Conservation (phyloP, 2,797 vertebrate species). For the Malurus leucopterus region DNA sequence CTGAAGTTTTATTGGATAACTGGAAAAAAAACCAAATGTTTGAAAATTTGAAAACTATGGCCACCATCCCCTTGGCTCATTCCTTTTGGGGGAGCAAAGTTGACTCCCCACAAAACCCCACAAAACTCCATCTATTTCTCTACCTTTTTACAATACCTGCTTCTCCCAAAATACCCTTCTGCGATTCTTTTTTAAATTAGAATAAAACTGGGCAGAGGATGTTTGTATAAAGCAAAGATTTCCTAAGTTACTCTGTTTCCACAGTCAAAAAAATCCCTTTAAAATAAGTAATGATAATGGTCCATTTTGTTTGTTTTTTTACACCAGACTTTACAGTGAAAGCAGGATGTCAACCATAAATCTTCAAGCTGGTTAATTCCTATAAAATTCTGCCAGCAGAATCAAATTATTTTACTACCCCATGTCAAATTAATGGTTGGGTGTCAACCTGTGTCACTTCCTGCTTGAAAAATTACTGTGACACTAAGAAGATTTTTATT, state of each 20-base stretch:
- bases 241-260: background rate
- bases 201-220: background rate
- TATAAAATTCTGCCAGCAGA: slow-evolving; percentile 17
- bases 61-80: background rate
- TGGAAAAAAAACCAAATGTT: background rate
- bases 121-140: background rate
- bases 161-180: background rate
- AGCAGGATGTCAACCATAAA: background rate
- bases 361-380: slow-evolving; percentile 21
- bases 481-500: background rate
- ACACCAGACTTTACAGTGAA: background rate
- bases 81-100: background rate
- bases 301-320: background rate
- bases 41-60: background rate
- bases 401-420: slow-evolving; percentile 7
- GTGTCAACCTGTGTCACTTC: slow-evolving; percentile 50
- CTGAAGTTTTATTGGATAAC: background rate
- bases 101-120: background rate
- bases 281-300: background rate
- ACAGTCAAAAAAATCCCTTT: background rate
- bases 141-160: background rate
- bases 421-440: slow-evolving; percentile 23
- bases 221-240: background rate
- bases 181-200: background rate
- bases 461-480: slow-evolving; percentile 24